These are phyloP conservation scores for Cristatella mucedo DNA, from an alignment of 2,888 invertebrate species.

Conservation along the genomic window DNA sequence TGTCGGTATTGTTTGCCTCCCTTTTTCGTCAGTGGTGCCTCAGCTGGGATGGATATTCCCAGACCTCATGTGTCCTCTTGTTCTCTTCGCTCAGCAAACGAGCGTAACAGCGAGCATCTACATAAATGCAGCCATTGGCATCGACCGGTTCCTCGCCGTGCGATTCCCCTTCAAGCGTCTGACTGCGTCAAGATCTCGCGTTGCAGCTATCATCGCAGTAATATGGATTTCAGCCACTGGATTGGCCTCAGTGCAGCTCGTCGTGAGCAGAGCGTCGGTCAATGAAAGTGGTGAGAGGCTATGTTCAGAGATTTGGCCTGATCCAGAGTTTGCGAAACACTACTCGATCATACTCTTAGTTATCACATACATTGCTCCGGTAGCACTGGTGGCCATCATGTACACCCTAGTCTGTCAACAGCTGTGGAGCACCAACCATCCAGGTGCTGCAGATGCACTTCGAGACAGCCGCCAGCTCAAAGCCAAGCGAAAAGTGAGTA, in stretches of 20 bases:
- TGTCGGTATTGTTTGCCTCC: slow-evolving; percentile 76
- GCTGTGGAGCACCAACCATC: slow-evolving; percentile 38
- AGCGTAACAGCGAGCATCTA: slow-evolving; percentile 41
- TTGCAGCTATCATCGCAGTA: slow-evolving; percentile 30
- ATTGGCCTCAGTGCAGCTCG: slow-evolving; percentile 37
- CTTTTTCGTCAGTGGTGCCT: slow-evolving; percentile 53
- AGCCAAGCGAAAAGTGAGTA: slow-evolving; percentile 38
- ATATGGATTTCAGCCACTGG: slow-evolving; percentile 38
- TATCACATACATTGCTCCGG: slow-evolving; percentile 33
- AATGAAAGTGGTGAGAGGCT: slow-evolving; percentile 12
- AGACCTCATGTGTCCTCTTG: slow-evolving; percentile 40
- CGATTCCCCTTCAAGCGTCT: slow-evolving; percentile 19
- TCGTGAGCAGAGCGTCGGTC: slow-evolving; percentile 18
- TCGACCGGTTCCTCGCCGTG: slow-evolving; percentile 39
- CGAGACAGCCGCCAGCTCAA: slow-evolving; percentile 37
- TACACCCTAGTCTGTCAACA: slow-evolving; percentile 39
- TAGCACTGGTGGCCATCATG: slow-evolving; percentile 36
- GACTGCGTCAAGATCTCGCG: slow-evolving; percentile 33
- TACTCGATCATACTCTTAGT: slow-evolving; percentile 26
- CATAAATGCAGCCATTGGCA: slow-evolving; percentile 41
- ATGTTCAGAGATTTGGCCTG: slow-evolving; percentile 23
- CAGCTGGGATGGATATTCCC: slow-evolving; percentile 42
- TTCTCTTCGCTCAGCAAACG: slow-evolving; percentile 40
- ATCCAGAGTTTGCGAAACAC: slow-evolving; percentile 12
- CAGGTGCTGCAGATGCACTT: slow-evolving; percentile 39